A percentile compares a stretch with the other conserved stretches of the same genome.
These are phyloP conservation scores for Macrosiphum euphorbiae DNA, from an alignment of 2,888 invertebrate genomes.

Conservation along the genomic window DNA sequence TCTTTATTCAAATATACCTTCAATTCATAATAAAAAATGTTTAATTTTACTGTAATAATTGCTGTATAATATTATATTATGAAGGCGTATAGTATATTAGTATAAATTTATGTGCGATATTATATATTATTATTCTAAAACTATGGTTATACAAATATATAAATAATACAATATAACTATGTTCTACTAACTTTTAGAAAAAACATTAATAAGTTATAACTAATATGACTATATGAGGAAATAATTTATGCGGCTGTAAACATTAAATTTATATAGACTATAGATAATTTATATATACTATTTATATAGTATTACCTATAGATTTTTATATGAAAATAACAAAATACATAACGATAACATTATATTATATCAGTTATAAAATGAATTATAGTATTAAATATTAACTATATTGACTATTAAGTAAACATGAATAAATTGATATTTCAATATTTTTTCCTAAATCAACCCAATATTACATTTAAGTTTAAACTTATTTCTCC, in stretches of 20 bases:
- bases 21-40: no score
- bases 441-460: neutral
- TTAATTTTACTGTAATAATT: no score
- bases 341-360: neutral
- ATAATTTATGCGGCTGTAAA: neutral
- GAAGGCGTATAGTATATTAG: no score
- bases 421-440: neutral
- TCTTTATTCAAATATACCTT: no score
- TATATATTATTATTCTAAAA: neutral
- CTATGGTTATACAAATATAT: neutral
- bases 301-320: neutral
- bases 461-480: neutral
- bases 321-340: constrained; percentile 1
- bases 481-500: neutral
- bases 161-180: no score
- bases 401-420: no score
- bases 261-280: neutral
- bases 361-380: no score
- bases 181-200: neutral
- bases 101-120: no score
- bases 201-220: neutral
- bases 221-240: neutral
- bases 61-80: no score
- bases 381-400: no score
- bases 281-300: neutral